Evolutionary conservation across 2,888 invertebrate species (phyloP).

Genomic region (Perithous albicinctus): DNA sequence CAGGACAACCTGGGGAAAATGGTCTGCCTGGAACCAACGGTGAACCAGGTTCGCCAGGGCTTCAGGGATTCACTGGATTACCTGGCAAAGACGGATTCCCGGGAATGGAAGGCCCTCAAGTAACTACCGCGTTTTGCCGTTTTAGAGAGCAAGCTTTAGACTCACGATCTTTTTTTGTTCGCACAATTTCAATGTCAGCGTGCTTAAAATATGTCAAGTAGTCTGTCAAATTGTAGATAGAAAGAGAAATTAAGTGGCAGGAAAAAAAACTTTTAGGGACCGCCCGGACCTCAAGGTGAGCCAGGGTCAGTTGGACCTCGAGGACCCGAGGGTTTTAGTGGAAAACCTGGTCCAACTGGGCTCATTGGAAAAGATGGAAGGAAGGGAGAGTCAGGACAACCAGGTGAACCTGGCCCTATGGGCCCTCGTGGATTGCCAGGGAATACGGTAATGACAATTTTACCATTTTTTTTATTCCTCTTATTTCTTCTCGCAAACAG

Average conservation of each 20-base stretch:
- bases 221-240: not conserved
- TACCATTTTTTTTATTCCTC: too few species aligned
- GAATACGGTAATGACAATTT: slow-evolving; percentile 81
- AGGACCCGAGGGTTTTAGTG: slow-evolving; percentile 80
- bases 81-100: slow-evolving; percentile 86
- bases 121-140: slow-evolving; percentile 41
- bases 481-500: too few species aligned
- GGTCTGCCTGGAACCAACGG: slow-evolving; percentile 42
- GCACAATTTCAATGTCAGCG: not conserved
- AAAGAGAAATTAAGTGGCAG: too few species aligned
- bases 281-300: slow-evolving; percentile 80
- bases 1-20: slow-evolving; percentile 27
- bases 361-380: slow-evolving; percentile 82
- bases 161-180: not conserved
- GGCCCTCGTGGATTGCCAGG: slow-evolving; percentile 85
- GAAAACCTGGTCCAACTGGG: slow-evolving; percentile 84
- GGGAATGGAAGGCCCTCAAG: slow-evolving; percentile 85
- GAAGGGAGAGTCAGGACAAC: slow-evolving; percentile 84
- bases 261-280: slow-evolving; percentile 75
- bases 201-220: not conserved
- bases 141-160: not conserved
- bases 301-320: slow-evolving; percentile 79
- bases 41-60: slow-evolving; percentile 40
- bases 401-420: slow-evolving; percentile 84
- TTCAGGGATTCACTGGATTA: slow-evolving; percentile 75